A percentile compares a stretch with the other conserved stretches of the same genome.
Evolutionary conservation across 2,797 vertebrate genomes (phyloP).

Genomic region (Malacoctenus gilli): DNA sequence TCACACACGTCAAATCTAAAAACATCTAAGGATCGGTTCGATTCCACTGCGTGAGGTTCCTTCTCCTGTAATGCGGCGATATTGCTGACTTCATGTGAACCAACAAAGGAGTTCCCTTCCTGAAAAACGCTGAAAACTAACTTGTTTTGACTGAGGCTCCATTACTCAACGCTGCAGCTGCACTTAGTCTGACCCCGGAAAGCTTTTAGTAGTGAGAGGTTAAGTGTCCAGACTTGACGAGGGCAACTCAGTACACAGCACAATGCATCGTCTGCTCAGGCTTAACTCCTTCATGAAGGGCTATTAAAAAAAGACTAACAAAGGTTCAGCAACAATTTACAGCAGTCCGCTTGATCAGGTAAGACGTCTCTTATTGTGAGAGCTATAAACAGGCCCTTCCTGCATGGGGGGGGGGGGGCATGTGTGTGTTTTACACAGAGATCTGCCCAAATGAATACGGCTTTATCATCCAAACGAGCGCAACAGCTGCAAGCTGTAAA

Average conservation of each 20-base stretch:
- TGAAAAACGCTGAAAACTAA: constrained; percentile 60
- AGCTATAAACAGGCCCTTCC: constrained; percentile 6
- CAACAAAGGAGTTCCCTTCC: constrained; percentile 57
- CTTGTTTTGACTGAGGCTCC: constrained; percentile 76
- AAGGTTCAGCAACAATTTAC: constrained; percentile 26
- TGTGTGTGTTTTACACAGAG: constrained; percentile 27
- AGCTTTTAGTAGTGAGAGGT: constrained; percentile 80
- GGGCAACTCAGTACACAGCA: constrained; percentile 61
- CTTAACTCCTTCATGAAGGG: constrained; percentile 17
- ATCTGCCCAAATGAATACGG: constrained; percentile 44
- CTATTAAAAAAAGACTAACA: constrained; percentile 14
- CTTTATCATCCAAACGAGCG: constrained; percentile 47
- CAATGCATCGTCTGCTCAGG: constrained; percentile 41
- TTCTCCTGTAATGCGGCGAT: constrained; percentile 25
- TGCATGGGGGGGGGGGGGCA: constrained; percentile 8
- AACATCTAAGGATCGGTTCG: constrained; percentile 9
- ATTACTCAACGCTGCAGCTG: constrained; percentile 71
- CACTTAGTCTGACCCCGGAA: constrained; percentile 74
- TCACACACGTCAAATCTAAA: no score
- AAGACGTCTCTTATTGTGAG: constrained; percentile 30
- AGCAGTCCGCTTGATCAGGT: constrained; percentile 26
- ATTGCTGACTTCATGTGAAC: constrained; percentile 52
- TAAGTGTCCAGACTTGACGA: constrained; percentile 76
- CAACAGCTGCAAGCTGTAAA: constrained; percentile 68
- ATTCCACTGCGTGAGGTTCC: constrained; percentile 14